phyloP scores from a whole-genome alignment of 2,113 vertebrate species.

The Cyanocitta stelleri region DNA sequence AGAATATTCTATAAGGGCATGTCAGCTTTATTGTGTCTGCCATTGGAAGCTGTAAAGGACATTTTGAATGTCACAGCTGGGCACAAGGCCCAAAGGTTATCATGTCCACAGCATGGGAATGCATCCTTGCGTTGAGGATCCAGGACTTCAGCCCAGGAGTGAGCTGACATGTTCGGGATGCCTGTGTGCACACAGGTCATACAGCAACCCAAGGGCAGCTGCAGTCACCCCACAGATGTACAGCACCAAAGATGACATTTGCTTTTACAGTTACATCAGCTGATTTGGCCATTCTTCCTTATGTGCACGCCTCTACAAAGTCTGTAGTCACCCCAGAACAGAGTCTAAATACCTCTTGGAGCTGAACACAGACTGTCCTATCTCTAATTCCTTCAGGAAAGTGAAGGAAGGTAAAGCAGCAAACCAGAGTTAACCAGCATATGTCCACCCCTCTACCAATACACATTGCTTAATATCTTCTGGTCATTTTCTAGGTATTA shows the following conservation, averaged over 20 bases:
- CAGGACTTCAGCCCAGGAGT: not conserved
- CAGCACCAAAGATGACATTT: not conserved
- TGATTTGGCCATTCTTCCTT: not conserved
- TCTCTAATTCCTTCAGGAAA: not conserved
- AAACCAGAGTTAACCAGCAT: not conserved
- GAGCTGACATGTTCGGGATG: rapidly evolving
- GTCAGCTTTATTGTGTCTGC: not conserved
- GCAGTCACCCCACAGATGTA: not conserved
- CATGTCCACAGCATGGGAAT: not conserved
- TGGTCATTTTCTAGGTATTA: not conserved
- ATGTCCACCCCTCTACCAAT: rapidly evolving
- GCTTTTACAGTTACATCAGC: not conserved
- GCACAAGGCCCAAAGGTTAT: not conserved
- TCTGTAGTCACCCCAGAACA: not conserved
- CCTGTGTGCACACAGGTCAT: rapidly evolving
- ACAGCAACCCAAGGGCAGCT: not conserved
- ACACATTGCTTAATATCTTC: rapidly evolving
- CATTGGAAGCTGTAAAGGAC: not conserved
- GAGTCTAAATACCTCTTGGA: not conserved
- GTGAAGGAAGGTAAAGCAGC: not conserved
- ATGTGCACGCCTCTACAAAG: rapidly evolving
- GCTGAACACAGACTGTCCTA: not conserved
- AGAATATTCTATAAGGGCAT: not conserved
- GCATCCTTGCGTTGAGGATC: not conserved
- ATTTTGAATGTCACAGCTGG: not conserved